phyloP scores from a whole-genome alignment of 2,888 invertebrate genomes.

The Laothoe populi region DNA sequence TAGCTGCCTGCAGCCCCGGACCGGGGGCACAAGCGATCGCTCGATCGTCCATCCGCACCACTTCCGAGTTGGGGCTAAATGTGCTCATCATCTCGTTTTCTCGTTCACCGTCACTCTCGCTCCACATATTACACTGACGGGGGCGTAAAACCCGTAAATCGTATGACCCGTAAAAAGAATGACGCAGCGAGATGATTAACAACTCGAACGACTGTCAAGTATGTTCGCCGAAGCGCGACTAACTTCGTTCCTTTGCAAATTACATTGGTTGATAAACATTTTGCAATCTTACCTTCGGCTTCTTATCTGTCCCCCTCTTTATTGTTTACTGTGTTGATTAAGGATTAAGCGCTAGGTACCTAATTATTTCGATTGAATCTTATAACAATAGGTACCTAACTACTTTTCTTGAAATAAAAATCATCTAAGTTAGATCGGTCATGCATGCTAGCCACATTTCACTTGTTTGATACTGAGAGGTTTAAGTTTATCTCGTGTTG shows the following conservation, averaged over 20 bases:
- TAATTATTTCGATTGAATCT: not conserved
- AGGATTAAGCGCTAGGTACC: not conserved
- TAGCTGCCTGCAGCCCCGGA: constrained; percentile 50
- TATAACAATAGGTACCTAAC: not conserved
- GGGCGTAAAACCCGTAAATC: constrained; percentile 39
- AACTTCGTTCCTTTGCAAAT: constrained; percentile 37
- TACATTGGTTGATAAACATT: constrained; percentile 36
- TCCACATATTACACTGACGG: constrained; percentile 52
- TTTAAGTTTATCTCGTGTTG: not conserved
- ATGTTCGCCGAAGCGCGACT: constrained; percentile 54
- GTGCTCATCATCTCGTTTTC: constrained; percentile 37
- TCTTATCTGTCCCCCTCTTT: constrained; percentile 25
- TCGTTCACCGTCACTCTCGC: constrained; percentile 42
- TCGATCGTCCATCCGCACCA: constrained; percentile 55
- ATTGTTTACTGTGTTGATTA: not conserved
- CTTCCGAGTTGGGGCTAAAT: constrained; percentile 51
- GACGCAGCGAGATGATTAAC: constrained; percentile 44
- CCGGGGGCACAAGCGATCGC: constrained; percentile 43
- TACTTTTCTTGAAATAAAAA: not conserved
- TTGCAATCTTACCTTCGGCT: constrained; percentile 32
- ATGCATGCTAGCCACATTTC: not conserved
- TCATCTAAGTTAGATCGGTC: not conserved
- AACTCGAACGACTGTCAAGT: constrained; percentile 49
- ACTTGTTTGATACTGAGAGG: not conserved
- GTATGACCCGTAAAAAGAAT: constrained; percentile 43